Evolutionary conservation across 2,113 vertebrate species (phyloP).

Genomic region (Thamnophis sirtalis): DNA sequence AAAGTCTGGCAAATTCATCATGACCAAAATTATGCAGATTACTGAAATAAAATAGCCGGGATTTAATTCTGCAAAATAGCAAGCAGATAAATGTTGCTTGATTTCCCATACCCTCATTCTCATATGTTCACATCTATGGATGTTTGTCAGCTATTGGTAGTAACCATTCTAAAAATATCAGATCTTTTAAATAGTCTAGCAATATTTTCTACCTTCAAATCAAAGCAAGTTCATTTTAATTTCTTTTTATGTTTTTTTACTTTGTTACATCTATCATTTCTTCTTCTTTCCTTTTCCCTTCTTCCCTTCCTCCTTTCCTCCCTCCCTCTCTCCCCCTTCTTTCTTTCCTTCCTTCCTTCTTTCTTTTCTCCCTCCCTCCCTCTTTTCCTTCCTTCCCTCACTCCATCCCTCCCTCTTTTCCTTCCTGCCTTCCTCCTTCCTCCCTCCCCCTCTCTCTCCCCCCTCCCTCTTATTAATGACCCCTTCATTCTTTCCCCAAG

Average conservation of each 20-base stretch:
- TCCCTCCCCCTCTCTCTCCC: no score
- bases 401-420: no score
- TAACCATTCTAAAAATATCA: background rate
- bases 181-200: constrained; percentile 30
- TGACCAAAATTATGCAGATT: constrained; percentile 47
- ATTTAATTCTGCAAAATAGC: constrained; percentile 44
- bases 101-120: background rate
- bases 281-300: no score
- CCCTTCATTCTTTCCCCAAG: background rate
- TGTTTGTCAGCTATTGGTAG: constrained; percentile 16
- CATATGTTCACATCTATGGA: background rate
- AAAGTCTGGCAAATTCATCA: constrained; percentile 49
- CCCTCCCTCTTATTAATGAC: background rate
- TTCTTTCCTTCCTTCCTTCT: background rate
- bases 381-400: no score
- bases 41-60: constrained; percentile 31
- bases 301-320: no score
- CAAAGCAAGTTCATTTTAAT: background rate
- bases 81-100: constrained; percentile 12
- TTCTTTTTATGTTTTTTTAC: background rate
- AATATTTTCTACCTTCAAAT: background rate
- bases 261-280: background rate
- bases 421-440: no score
- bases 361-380: no score
- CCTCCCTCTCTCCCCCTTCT: no score